phyloP scores from a whole-genome alignment of 2,888 invertebrate species.

The Plebejus melissa region DNA sequence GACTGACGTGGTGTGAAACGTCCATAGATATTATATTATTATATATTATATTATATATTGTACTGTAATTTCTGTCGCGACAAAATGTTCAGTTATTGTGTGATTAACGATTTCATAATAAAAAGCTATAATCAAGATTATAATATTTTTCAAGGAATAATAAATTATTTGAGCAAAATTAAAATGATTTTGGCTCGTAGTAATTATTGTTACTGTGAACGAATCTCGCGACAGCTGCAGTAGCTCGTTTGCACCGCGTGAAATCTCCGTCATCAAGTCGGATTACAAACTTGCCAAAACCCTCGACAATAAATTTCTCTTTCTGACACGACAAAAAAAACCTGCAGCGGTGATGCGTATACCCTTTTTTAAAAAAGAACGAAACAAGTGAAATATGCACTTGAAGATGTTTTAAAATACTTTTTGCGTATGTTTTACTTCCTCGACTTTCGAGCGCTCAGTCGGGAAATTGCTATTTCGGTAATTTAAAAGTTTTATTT shows the following conservation, averaged over 20 bases:
- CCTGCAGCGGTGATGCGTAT: conserved; percentile 36
- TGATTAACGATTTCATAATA: too few species aligned
- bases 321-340: conserved; percentile 37
- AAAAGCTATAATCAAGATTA: too few species aligned
- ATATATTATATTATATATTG: too few species aligned
- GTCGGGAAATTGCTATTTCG: conserved; percentile 9
- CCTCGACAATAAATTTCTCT: conserved; percentile 38
- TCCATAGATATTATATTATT: too few species aligned
- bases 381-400: conserved; percentile 37
- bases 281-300: conserved; percentile 38
- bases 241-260: conserved; percentile 18
- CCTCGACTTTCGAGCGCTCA: background rate
- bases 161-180: too few species aligned
- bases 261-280: conserved; percentile 38
- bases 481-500: conserved; percentile 12
- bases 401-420: conserved; percentile 29
- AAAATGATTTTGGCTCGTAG: too few species aligned
- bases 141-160: too few species aligned
- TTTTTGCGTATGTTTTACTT: conserved; percentile 26
- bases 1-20: too few species aligned
- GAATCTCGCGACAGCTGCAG: background rate
- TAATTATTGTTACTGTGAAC: background rate
- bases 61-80: too few species aligned
- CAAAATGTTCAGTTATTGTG: too few species aligned
- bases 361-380: conserved; percentile 38